Percentiles rank a stretch among this genome's conserved stretches.
Evolutionary conservation across 2,113 vertebrate genomes (phyloP).

Genomic region (Equus quagga): DNA sequence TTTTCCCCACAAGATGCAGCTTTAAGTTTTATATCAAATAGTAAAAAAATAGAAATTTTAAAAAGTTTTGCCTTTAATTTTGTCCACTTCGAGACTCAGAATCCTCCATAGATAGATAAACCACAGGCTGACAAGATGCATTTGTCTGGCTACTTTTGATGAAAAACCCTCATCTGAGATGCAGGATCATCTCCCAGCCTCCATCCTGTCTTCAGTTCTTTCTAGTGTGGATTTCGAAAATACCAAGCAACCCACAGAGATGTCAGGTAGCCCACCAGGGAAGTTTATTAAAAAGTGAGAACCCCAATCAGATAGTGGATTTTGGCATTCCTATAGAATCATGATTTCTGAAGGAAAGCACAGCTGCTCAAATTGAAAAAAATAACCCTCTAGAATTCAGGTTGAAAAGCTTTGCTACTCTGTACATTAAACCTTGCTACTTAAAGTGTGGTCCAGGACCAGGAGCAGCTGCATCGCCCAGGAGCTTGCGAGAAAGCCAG

Average conservation of each 20-base stretch:
- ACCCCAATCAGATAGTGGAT: background rate
- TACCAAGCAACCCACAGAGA: background rate
- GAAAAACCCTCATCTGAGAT: background rate
- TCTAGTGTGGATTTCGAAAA: slow-evolving; percentile 1
- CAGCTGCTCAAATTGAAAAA: background rate
- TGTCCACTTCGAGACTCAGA: background rate
- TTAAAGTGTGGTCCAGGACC: background rate
- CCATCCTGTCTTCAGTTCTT: background rate
- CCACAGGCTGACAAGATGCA: background rate
- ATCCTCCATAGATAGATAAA: background rate
- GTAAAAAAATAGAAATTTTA: background rate
- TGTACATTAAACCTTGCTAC: background rate
- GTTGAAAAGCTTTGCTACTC: background rate
- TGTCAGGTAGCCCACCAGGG: background rate
- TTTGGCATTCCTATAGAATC: background rate
- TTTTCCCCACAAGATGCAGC: background rate
- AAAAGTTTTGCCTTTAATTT: background rate
- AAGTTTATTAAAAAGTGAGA: background rate
- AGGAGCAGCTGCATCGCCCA: background rate
- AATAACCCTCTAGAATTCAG: background rate
- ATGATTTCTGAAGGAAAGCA: background rate
- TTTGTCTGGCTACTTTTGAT: background rate
- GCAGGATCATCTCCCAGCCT: background rate
- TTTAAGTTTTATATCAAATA: background rate
- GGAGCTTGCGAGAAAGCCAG: background rate